Conservation (phyloP, 2,797 vertebrate species). For the Scolopax rusticola region DNA sequence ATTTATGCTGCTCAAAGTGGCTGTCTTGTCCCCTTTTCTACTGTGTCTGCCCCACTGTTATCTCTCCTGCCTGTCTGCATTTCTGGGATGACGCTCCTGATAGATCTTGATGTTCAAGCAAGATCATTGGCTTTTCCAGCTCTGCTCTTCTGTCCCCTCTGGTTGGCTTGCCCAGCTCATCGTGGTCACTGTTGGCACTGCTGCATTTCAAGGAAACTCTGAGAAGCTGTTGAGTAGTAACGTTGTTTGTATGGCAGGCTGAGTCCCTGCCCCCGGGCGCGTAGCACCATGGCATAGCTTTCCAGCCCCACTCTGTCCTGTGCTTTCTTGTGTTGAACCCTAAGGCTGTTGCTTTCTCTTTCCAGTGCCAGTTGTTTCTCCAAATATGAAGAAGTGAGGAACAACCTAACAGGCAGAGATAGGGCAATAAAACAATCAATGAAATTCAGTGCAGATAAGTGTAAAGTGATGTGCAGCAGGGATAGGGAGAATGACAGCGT, state of each 20-base stretch:
- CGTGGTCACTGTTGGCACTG: neutral
- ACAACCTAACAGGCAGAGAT: neutral
- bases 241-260: neutral
- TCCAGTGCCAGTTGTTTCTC: neutral
- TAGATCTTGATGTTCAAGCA: neutral
- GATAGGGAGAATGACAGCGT: neutral
- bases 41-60: accelerated
- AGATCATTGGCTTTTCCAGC: neutral
- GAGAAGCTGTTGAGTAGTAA: neutral
- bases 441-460: neutral
- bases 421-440: neutral
- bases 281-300: neutral
- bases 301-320: neutral
- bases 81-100: neutral
- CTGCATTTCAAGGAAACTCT: neutral
- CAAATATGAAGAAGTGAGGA: neutral
- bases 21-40: neutral
- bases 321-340: neutral
- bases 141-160: neutral
- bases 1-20: neutral
- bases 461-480: neutral
- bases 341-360: neutral
- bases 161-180: neutral
- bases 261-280: accelerated
- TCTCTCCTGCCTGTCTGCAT: neutral